A percentile compares a stretch with the other conserved stretches of the same genome.
Conservation (phyloP, 2,888 invertebrate species). For the Luperina testacea region DNA sequence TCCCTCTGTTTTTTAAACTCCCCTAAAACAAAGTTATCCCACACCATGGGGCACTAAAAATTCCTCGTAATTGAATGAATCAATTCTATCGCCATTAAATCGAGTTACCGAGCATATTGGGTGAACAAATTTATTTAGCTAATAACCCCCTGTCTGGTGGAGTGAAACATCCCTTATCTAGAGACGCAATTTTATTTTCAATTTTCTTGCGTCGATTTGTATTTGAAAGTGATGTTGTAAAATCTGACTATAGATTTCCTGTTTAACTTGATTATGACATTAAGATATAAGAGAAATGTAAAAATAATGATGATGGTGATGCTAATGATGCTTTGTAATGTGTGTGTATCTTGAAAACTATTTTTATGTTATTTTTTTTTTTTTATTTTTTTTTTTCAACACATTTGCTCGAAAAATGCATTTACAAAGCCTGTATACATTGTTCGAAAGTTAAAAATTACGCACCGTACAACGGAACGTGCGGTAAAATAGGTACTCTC, state of each 20-base stretch:
- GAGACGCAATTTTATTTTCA: conserved; percentile 12
- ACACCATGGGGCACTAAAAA: conserved; percentile 88
- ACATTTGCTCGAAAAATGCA: no score
- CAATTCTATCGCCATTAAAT: conserved; percentile 90
- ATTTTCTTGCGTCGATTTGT: background rate
- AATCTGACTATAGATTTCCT: background rate
- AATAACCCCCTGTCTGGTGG: conserved; percentile 83
- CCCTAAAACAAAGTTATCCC: conserved; percentile 89
- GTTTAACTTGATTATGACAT: background rate
- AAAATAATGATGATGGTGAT: no score
- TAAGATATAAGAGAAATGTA: background rate
- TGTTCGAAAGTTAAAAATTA: no score
- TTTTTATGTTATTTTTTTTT: no score
- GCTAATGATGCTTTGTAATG: background rate
- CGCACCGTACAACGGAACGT: no score
- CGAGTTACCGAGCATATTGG: conserved; percentile 90
- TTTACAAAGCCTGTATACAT: no score
- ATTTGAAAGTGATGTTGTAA: background rate
- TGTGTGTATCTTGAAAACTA: background rate
- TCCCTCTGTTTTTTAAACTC: conserved; percentile 76
- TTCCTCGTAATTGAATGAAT: conserved; percentile 90
- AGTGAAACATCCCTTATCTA: conserved; percentile 79
- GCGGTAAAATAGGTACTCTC: no score
- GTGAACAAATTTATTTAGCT: conserved; percentile 90
- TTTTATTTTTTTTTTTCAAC: no score